Conservation (phyloP, 2,888 invertebrate genomes). For the Julus scandinavius region DNA sequence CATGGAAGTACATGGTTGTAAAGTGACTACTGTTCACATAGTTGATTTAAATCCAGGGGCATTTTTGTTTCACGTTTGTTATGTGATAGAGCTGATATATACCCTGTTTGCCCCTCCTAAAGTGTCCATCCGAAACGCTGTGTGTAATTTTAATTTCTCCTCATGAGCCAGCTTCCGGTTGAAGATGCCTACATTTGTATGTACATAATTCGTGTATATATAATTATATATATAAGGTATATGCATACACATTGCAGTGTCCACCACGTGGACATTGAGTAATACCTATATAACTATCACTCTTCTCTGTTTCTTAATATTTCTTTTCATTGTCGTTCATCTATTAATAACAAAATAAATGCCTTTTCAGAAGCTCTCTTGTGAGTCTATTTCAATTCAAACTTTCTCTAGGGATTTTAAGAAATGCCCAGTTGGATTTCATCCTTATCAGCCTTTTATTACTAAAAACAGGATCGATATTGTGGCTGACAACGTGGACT, state of each 20-base stretch:
- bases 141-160: not conserved
- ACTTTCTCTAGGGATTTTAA: not conserved
- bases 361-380: constrained; percentile 16
- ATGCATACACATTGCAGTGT: constrained; percentile 27
- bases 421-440: not conserved
- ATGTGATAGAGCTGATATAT: not conserved
- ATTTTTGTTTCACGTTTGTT: not conserved
- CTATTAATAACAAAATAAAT: constrained; percentile 21
- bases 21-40: no score
- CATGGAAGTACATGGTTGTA: no score
- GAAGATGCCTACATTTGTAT: not conserved
- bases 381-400: not conserved
- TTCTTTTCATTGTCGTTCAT: constrained; percentile 27
- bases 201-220: constrained; percentile 33
- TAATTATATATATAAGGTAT: constrained; percentile 13
- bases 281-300: constrained; percentile 27
- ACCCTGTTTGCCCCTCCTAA: not conserved
- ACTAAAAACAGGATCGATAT: not conserved
- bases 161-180: not conserved
- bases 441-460: not conserved
- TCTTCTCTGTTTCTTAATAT: constrained; percentile 30
- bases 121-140: not conserved
- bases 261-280: constrained; percentile 27
- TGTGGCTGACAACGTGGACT: not conserved
- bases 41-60: not conserved